Base-by-base conservation (phyloP, 53 echinoderm and acorn worm genomes). In the Holothuria scabra region DNA sequence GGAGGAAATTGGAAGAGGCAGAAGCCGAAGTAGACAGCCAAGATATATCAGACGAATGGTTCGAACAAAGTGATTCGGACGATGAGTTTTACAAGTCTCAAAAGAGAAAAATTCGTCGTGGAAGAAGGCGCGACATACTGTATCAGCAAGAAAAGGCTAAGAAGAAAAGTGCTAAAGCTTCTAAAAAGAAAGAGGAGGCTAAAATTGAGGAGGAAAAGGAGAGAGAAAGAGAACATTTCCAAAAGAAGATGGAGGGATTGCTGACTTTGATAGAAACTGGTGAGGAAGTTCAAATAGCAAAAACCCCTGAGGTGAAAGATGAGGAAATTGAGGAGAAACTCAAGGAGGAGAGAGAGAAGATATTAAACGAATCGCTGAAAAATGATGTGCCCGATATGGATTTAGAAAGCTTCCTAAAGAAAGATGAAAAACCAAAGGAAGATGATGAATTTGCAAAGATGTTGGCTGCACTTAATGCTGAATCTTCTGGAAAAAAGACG, bases 181-280 rank as follows among this genome's bases (percentile, higher is more conserved):
- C 44, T 20, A 25, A 76, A 28, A 46, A 56, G 46, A 76, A 76
- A 46, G 52, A 48, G 46, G 76, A 76, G 56, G 57, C 52, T 4
- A 76, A 30, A 76, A 49, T 48, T 7, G 76, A 76, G 48, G 55
- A 76, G 46, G 76, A 56, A 13, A 76, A 76, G 52, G 76, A 76
- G n/a, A 56, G 20, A 19, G 76, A 76, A 52, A 23, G 52, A 52
- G 26, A 76, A 49, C 49, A 76, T 19, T 76, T 80, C 13, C 66
- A 80, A 28, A 62, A 66, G 52, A 80, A 87, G 16, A 80, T 87
- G 80, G 6, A 66, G 56, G 81, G 87, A n/a, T 80, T 87, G 22
- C 37, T 87, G 1, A 66, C 64, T n/a, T 28, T 87, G 80, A 87
- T 87, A 32, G 87, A 81, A 59, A 87, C 87, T 20, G 87, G 87